These are phyloP conservation scores for Pyralis farinalis DNA, from an alignment of 2,888 invertebrate genomes.

Conservation along the genomic window DNA sequence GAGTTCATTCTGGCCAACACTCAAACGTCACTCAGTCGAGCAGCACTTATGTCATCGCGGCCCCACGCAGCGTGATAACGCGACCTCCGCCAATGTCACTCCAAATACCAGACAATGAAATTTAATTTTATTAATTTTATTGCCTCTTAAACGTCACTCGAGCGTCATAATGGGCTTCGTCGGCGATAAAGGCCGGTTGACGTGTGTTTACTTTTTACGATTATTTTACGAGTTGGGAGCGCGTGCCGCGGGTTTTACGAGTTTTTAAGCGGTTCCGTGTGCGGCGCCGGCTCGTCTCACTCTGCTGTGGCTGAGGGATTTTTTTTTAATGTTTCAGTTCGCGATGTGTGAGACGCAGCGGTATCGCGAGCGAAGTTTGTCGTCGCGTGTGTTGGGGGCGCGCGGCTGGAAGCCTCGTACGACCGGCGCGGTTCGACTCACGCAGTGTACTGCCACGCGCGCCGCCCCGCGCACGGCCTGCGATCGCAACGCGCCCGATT, in stretches of 20 bases:
- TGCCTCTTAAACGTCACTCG: slow-evolving; percentile 79
- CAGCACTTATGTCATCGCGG: slow-evolving; percentile 78
- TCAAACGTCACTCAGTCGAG: slow-evolving; percentile 69
- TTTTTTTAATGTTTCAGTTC: slow-evolving; percentile 29
- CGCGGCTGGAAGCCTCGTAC: slow-evolving; percentile 57
- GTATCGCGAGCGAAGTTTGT: slow-evolving; percentile 72
- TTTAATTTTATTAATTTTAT: slow-evolving; percentile 79
- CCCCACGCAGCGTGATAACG: slow-evolving; percentile 71
- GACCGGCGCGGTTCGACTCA: slow-evolving; percentile 84
- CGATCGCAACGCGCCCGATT: slow-evolving; percentile 61
- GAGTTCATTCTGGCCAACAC: slow-evolving; percentile 90
- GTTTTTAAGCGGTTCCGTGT: slow-evolving; percentile 67
- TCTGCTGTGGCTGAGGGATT: slow-evolving; percentile 33
- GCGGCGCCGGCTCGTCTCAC: slow-evolving; percentile 56
- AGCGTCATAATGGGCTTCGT: slow-evolving; percentile 78
- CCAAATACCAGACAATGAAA: slow-evolving; percentile 62
- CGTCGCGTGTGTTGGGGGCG: slow-evolving; percentile 59
- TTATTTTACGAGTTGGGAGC: slow-evolving; percentile 76
- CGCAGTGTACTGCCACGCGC: slow-evolving; percentile 85
- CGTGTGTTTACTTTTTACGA: slow-evolving; percentile 81
- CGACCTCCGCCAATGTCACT: slow-evolving; percentile 75
- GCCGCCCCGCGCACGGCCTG: slow-evolving; percentile 81
- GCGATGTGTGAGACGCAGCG: slow-evolving; percentile 46
- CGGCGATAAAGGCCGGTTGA: slow-evolving; percentile 76
- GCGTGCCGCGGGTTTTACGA: slow-evolving; percentile 78